Percentiles rank a stretch among this genome's conserved stretches.
Evolutionary conservation across 1,140 invertebrate species (phyloP).

Genomic region (Druon quercuslanigerum): DNA sequence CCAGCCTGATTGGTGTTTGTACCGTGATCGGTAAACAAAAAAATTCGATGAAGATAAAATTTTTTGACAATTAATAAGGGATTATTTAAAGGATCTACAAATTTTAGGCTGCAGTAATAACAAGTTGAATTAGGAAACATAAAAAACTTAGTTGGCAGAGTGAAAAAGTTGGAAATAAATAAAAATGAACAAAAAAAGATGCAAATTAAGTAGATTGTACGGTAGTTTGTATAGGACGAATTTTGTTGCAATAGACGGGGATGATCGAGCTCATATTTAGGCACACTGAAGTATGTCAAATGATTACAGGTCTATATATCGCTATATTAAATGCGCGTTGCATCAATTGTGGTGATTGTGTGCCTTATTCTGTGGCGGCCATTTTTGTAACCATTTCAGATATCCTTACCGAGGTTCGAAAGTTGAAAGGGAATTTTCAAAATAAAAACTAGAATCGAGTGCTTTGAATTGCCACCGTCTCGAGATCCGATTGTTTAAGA

Average conservation of each 20-base stretch:
- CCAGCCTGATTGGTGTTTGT: too few relatives aligned
- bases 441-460: conserved; percentile 41
- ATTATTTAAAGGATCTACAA: conserved; percentile 21
- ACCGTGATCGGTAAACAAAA: too few relatives aligned
- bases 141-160: conserved; percentile 28
- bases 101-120: conserved; percentile 47
- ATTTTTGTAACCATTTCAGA: conserved; percentile 72
- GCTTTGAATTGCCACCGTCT: conserved; percentile 30
- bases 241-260: conserved; percentile 30
- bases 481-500: neutral
- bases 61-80: too few relatives aligned
- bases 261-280: conserved; percentile 31
- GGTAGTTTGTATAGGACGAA: conserved; percentile 26
- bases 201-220: conserved; percentile 33
- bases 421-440: conserved; percentile 33
- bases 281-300: conserved; percentile 37
- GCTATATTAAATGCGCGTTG: conserved; percentile 70
- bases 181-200: conserved; percentile 39
- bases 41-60: too few relatives aligned
- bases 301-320: conserved; percentile 50
- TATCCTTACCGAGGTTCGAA: conserved; percentile 32
- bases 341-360: conserved; percentile 75
- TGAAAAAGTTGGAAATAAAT: conserved; percentile 35
- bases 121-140: conserved; percentile 15
- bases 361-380: conserved; percentile 75